A percentile compares a stretch with the other conserved stretches of the same genome.
Conservation (phyloP, 2,797 vertebrate genomes). For the Amblyopsis hoosieri region DNA sequence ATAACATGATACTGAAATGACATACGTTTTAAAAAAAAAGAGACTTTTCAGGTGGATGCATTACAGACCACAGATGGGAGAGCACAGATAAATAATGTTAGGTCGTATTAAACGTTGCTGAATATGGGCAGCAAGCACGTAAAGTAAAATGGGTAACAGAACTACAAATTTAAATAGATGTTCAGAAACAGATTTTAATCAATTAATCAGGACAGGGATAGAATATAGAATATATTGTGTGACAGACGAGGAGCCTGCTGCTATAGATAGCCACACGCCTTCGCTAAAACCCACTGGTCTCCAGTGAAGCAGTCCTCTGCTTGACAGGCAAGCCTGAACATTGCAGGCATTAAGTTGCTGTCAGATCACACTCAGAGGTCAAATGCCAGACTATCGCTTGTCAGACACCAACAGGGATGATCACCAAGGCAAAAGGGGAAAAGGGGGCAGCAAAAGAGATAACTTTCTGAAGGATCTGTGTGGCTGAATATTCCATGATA, state of each 20-base stretch:
- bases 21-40: background rate
- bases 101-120: slow-evolving; percentile 9
- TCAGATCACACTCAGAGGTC: slow-evolving; percentile 60
- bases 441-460: slow-evolving; percentile 19
- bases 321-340: slow-evolving; percentile 31
- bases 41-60: slow-evolving; percentile 12
- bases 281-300: slow-evolving; percentile 20
- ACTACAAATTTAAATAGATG: slow-evolving; percentile 21
- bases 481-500: slow-evolving; percentile 26
- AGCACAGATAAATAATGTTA: slow-evolving; percentile 20
- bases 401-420: slow-evolving; percentile 43
- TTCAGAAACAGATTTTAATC: slow-evolving; percentile 37
- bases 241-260: slow-evolving; percentile 38
- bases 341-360: slow-evolving; percentile 58
- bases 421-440: slow-evolving; percentile 28
- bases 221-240: slow-evolving; percentile 21
- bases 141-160: slow-evolving; percentile 9
- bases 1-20: too few species aligned
- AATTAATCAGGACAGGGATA: slow-evolving; percentile 44
- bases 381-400: slow-evolving; percentile 46
- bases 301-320: slow-evolving; percentile 17
- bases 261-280: slow-evolving; percentile 44
- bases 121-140: slow-evolving; percentile 18
- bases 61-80: slow-evolving; percentile 16
- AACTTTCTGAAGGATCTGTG: slow-evolving; percentile 33